phyloP scores from a whole-genome alignment of 2,113 vertebrate genomes.

The Ctenomys sociabilis region DNA sequence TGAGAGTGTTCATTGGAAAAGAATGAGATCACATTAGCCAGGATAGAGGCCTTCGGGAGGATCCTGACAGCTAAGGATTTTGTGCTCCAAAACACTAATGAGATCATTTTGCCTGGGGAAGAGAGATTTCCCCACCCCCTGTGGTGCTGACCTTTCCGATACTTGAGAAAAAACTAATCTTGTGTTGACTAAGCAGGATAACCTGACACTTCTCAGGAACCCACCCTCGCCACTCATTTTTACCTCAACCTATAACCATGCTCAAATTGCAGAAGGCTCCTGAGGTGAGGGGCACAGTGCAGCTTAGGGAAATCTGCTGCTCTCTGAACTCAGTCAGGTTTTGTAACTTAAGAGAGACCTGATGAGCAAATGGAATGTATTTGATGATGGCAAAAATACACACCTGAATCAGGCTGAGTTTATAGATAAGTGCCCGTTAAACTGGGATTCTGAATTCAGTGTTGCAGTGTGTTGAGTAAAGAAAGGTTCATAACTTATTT shows the following conservation, averaged over 20 bases:
- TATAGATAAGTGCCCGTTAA: not conserved
- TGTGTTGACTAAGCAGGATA: not conserved
- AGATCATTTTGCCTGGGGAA: not conserved
- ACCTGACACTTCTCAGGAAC: not conserved
- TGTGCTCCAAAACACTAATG: not conserved
- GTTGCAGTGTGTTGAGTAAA: not conserved
- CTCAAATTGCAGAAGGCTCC: not conserved
- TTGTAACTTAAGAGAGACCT: not conserved
- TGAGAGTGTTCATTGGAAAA: not conserved
- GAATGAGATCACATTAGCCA: not conserved
- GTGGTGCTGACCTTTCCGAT: not conserved
- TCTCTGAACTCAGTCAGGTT: not conserved
- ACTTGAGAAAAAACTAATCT: not conserved
- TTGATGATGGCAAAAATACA: not conserved
- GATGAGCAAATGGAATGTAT: not conserved
- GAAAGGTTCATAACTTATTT: too few relatives aligned
- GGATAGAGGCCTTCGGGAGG: not conserved
- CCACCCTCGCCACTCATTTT: not conserved
- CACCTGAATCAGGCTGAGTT: not conserved
- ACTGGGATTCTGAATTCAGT: too few relatives aligned
- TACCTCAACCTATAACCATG: not conserved
- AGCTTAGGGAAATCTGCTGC: not conserved
- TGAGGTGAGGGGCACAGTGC: not conserved
- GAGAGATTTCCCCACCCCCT: not conserved
- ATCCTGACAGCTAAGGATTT: not conserved